Evolutionary conservation across 2,888 invertebrate genomes (phyloP), one percentile per base, ranked within the genome.

Genomic region (Scaptomyza flava): DNA sequence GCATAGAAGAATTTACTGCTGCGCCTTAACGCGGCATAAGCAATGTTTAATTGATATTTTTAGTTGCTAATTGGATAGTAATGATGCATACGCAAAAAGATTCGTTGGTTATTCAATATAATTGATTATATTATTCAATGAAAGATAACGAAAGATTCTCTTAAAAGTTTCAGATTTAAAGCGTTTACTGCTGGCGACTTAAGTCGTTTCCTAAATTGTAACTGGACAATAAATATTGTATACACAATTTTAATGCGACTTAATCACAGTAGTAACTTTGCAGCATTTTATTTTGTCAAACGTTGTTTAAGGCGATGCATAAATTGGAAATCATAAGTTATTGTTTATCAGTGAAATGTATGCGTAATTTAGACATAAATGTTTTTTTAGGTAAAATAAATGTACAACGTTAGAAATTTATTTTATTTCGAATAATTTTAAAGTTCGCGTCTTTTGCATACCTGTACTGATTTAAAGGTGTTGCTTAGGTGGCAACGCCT

Each of bases 11-110:
- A 51, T 54, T 62, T 61, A 61, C 43, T 62, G 61, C 36, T 52
- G 46, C 59, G 51, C 61, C 67, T 33, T 41, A 11, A 47, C 58
- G 68, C 69, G 59, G 63, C 59, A 64, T 45, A 58, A 66, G 47
- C 57, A 69, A 77, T 82, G 84, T 86, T 86, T 79, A 12, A 61
- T 64, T 77, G 83, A 85, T 85, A 82, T 82, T 82, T 79, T 72
- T 76, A 78, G 80, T 62, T 78, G 68, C 71, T 81, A 82, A 52
- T 64, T 62, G 53, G 45, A 61, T 52, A 68, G 52, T 65, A 34
- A 61, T 47, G 61, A 66, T 42, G 45, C 47, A 64, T 36, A 62
- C 54, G 59, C 54, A 70, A 72, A 58, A 51, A 66, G 65, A 58
- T 80, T 63, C 46, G 56, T 75, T 79, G 81, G 83, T 81, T 86